Conservation (phyloP, 2,113 vertebrate species). For the Xiphias gladius region DNA sequence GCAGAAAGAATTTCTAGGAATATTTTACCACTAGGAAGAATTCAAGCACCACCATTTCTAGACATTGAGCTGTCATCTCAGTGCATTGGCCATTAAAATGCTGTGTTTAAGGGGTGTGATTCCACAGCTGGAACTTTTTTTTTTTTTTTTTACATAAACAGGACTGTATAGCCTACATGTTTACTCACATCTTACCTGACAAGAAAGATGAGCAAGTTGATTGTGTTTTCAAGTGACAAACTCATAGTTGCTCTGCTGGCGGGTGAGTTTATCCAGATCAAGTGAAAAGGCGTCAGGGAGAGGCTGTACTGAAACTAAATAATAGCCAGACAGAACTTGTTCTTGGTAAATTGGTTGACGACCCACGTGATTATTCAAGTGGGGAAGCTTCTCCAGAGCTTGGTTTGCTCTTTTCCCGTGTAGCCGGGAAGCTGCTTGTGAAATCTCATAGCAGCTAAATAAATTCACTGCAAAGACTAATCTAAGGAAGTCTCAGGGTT, state of each 20-base stretch:
- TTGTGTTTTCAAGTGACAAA: background rate
- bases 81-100: background rate
- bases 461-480: background rate
- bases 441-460: background rate
- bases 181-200: background rate
- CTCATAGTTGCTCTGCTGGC: background rate
- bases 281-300: background rate
- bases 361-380: slow-evolving; percentile 10
- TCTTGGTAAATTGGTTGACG: background rate
- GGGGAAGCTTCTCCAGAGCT: background rate
- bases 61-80: background rate
- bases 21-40: background rate
- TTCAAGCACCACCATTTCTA: background rate
- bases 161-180: background rate
- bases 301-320: background rate
- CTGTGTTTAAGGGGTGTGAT: background rate
- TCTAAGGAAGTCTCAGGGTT: background rate
- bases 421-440: background rate
- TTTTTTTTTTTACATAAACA: background rate
- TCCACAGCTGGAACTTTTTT: background rate
- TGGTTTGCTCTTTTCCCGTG: background rate
- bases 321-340: background rate
- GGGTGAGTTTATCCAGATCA: background rate
- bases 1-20: too few species aligned
- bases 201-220: background rate